Evolutionary conservation across 35 echinoderm and acorn worm species (phyloP).

Genomic region (Strongylocentrotus purpuratus): DNA sequence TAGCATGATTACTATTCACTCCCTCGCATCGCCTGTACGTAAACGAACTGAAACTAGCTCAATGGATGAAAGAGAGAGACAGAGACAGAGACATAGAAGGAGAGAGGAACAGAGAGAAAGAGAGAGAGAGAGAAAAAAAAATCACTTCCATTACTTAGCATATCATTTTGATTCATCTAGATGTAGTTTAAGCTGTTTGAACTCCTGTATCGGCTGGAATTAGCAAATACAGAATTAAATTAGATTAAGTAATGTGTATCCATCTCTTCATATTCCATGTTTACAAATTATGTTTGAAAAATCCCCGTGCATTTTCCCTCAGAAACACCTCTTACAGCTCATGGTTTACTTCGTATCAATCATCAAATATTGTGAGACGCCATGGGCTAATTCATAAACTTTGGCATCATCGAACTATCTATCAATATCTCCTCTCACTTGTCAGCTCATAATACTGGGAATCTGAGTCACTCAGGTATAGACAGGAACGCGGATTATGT

Average conservation of each 20-base stretch:
- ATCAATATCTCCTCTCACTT: not conserved
- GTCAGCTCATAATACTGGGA: not conserved
- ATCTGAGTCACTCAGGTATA: not conserved
- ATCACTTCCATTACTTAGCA: no score
- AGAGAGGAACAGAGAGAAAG: no score
- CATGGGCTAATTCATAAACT: not conserved
- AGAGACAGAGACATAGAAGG: not conserved
- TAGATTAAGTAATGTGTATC: not conserved
- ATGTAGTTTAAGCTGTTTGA: no score
- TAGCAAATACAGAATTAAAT: no score
- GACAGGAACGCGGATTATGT: not conserved
- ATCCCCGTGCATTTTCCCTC: not conserved
- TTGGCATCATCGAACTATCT: not conserved
- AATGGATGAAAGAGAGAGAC: not conserved
- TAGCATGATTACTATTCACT: no score
- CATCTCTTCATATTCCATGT: no score
- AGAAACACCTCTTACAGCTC: not conserved
- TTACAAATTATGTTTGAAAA: no score
- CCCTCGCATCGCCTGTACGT: no score
- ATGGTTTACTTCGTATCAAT: not conserved
- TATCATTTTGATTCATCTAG: no score
- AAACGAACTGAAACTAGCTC: no score
- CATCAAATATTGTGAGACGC: not conserved
- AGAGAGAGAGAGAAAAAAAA: no score
- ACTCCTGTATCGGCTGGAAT: no score